Evolutionary conservation across 2,797 vertebrate genomes (phyloP).

Genomic region (Tinamus major): DNA sequence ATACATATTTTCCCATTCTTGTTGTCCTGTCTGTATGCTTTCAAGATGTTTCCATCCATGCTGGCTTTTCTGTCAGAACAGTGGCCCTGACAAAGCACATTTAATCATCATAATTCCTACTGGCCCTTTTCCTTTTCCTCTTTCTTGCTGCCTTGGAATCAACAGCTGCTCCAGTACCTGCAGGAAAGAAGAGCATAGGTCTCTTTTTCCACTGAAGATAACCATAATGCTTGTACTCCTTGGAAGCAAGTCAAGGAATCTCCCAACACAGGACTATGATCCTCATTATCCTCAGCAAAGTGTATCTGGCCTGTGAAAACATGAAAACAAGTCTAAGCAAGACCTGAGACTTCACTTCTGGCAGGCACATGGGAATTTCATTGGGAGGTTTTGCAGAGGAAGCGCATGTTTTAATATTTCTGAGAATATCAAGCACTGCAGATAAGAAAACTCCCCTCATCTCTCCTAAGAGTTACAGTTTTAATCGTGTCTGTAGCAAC

Average conservation of each 20-base stretch:
- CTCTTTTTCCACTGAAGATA: background rate
- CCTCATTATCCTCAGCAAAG: background rate
- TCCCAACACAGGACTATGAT: background rate
- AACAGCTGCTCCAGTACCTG: background rate
- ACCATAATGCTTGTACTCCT: background rate
- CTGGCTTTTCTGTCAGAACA: background rate
- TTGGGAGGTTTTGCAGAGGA: background rate
- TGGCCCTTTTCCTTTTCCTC: background rate
- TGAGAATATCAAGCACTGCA: fast-evolving
- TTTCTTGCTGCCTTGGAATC: background rate
- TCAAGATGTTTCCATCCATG: background rate
- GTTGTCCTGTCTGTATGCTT: background rate
- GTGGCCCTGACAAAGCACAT: background rate
- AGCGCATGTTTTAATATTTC: background rate
- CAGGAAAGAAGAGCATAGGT: background rate
- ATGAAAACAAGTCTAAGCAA: background rate
- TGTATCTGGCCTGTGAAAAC: background rate
- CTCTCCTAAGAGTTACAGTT: background rate
- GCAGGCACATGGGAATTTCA: background rate
- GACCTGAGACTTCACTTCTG: background rate
- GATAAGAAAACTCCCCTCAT: background rate
- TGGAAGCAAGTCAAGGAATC: background rate
- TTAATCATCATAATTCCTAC: background rate
- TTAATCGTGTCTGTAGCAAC: background rate
- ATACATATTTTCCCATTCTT: background rate